phyloP scores from a whole-genome alignment of 2,888 invertebrate species.

The Blera fallax region DNA sequence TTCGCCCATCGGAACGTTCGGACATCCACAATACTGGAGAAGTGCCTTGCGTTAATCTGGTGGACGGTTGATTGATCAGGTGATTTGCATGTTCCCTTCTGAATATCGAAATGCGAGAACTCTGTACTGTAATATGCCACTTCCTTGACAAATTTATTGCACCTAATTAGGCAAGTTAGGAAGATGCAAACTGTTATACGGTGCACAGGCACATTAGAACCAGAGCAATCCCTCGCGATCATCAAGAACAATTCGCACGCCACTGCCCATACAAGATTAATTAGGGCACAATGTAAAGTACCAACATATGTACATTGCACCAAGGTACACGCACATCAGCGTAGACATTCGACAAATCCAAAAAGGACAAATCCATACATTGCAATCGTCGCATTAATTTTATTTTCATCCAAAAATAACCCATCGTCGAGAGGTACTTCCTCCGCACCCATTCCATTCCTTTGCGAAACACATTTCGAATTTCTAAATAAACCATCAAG shows the following conservation, averaged over 20 bases:
- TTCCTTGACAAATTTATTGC: no score
- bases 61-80: no score
- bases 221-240: no score
- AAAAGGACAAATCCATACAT: constrained; percentile 49
- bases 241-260: constrained; percentile 1
- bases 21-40: no score
- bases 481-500: constrained; percentile 53
- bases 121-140: no score
- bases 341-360: constrained; percentile 52
- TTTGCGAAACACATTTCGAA: constrained; percentile 8
- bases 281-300: constrained; percentile 55
- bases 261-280: constrained; percentile 46
- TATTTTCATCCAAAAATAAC: constrained; percentile 62
- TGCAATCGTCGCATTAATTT: constrained; percentile 36
- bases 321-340: constrained; percentile 59
- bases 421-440: constrained; percentile 12
- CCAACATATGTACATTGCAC: not conserved
- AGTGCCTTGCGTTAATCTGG: no score
- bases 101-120: no score
- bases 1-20: no score
- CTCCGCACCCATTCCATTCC: constrained; percentile 33
- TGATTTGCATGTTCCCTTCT: no score
- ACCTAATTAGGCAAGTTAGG: no score
- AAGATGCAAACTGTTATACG: no score
- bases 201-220: no score